Conservation (phyloP, 2,113 vertebrate species). For the Notechis scutatus region DNA sequence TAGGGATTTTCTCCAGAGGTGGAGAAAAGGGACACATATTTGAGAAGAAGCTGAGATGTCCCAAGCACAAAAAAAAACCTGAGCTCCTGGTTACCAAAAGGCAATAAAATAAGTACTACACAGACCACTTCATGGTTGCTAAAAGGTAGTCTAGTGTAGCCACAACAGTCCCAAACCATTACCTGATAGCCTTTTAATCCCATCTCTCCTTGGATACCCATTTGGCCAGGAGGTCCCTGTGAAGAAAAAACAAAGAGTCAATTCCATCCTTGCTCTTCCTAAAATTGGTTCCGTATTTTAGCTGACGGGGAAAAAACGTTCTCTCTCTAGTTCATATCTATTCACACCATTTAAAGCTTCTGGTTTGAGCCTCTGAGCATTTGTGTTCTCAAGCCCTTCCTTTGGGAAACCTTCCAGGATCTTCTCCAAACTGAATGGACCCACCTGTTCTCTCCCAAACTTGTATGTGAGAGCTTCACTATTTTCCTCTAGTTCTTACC, state of each 20-base stretch:
- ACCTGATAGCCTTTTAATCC: slow-evolving; percentile 92
- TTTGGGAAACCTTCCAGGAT: background rate
- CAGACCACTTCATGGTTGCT: background rate
- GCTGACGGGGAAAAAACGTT: background rate
- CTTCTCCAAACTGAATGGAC: background rate
- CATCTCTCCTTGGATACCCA: slow-evolving; percentile 91
- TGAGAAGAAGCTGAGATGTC: background rate
- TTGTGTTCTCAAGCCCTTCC: background rate
- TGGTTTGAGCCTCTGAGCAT: background rate
- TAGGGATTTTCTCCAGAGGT: background rate
- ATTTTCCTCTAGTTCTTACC: background rate
- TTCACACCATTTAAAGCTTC: too few relatives aligned
- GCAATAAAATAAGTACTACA: background rate
- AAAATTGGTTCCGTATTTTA: background rate
- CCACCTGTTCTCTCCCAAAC: background rate
- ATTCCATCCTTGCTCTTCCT: background rate
- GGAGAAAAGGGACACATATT: background rate
- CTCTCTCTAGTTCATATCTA: background rate
- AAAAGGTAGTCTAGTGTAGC: background rate
- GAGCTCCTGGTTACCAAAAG: background rate
- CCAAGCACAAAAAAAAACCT: background rate
- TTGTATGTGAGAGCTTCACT: background rate
- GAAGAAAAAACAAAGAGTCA: slow-evolving; percentile 1
- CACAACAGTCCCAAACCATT: slow-evolving; percentile 26
- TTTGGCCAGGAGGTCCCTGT: slow-evolving; percentile 89